These are phyloP conservation scores for Cheilosia urbana DNA, from an alignment of 2,888 invertebrate species.

Conservation along the genomic window DNA sequence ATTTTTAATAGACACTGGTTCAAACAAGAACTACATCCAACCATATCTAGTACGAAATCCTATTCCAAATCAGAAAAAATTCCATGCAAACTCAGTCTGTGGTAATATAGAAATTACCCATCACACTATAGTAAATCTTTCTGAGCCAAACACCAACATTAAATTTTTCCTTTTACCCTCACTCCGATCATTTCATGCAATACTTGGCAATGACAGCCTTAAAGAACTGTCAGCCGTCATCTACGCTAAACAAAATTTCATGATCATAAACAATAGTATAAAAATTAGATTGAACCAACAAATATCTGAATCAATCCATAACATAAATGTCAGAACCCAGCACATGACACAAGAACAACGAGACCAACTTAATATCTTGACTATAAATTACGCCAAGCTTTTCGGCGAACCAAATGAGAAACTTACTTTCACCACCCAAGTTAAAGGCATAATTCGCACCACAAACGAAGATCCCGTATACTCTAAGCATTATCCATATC, in stretches of 20 bases:
- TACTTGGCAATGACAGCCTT: conserved; percentile 44
- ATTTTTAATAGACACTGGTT: neutral
- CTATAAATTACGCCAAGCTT: conserved; percentile 23
- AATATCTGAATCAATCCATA: conserved; percentile 33
- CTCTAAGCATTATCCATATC: conserved; percentile 31
- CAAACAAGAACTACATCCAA: neutral
- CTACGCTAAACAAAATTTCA: too few species aligned
- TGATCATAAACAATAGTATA: conserved; percentile 19
- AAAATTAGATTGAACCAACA: conserved; percentile 42
- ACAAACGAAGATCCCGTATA: conserved; percentile 32
- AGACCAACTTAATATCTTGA: conserved; percentile 17
- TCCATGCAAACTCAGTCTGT: conserved; percentile 1
- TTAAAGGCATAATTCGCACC: conserved; percentile 43
- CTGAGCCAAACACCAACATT: too few species aligned
- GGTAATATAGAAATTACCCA: conserved; percentile 30
- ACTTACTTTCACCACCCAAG: conserved; percentile 16
- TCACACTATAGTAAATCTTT: conserved; percentile 37
- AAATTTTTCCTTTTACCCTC: conserved; percentile 34
- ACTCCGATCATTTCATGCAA: neutral
- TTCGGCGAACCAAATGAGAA: conserved; percentile 45
- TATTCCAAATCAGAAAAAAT: conserved; percentile 24
- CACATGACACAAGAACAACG: conserved; percentile 38
- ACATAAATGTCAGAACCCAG: conserved; percentile 33
- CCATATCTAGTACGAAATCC: neutral
- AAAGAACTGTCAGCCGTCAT: conserved; percentile 40